Evolutionary conservation across 2,888 invertebrate genomes (phyloP).

Genomic region (Pelosia muscerda): DNA sequence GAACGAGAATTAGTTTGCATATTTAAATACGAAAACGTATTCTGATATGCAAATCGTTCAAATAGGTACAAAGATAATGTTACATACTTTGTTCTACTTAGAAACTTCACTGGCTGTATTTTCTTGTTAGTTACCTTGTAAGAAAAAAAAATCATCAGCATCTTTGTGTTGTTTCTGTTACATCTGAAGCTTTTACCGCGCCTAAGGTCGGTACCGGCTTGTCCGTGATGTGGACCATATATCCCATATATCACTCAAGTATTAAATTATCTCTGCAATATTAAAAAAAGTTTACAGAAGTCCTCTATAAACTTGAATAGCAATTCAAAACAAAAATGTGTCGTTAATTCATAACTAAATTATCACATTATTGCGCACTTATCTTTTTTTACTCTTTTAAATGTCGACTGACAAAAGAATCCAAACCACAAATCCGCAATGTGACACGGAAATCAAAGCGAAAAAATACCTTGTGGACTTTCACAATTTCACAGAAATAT

Average conservation of each 20-base stretch:
- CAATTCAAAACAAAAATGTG: neutral
- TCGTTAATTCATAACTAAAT: neutral
- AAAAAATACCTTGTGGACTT: neutral
- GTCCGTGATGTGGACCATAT: no score
- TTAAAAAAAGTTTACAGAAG: neutral
- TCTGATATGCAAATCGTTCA: neutral
- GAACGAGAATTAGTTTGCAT: no score
- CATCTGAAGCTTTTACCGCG: no score
- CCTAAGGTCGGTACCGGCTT: no score
- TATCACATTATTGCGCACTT: neutral
- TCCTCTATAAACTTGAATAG: neutral
- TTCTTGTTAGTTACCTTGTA: no score
- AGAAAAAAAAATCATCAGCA: no score
- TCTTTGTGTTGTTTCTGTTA: no score
- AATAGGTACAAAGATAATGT: neutral
- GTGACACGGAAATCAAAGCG: neutral
- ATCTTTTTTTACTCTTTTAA: neutral
- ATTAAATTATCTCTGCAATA: neutral
- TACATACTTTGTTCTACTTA: no score
- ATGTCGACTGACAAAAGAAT: neutral
- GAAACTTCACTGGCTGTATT: no score
- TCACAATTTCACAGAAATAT: constrained; percentile 2
- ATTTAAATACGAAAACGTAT: no score
- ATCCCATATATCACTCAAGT: no score
- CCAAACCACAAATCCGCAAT: neutral